Base-by-base conservation (phyloP, 2,888 invertebrate species). In the Melanostoma scalare region DNA sequence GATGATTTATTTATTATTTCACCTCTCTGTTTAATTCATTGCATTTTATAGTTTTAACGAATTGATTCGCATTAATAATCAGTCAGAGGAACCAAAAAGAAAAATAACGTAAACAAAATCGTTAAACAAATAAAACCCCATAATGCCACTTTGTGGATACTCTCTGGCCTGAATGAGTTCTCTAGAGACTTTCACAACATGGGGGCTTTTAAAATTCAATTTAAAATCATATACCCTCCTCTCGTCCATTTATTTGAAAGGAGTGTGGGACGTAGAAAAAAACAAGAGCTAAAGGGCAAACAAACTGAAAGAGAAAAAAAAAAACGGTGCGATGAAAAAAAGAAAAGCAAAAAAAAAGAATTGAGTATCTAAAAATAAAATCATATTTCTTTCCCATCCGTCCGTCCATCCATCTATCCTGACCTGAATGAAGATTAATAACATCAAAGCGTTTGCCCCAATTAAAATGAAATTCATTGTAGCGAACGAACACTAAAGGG, bases 381-480 rank as follows among this genome's bases (percentile, higher is more conserved):
- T 67, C 69, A 74, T 78, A 78, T 84, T 74, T 72, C 71, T 76
- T 67, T 71, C 53, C 65, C 60, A 67, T 60, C 61, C 60, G 44
- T 36, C 63, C 58, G 44, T 65, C 65, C 46, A 36, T 63, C 56
- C 10, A 68, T 69, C 74, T 52, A 35, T 60, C 69, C 55, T 53
- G 63, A 74, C 55, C 65, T 50, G 67, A 68, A 75, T 75, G 79
- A 84, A 79, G 67, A 84, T 79, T 84, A 79, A 84, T 84, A 84
- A 84, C 84, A 84, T 84, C 84, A 79, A 84, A 84, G 84, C 74
- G 71, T 71, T 84, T 75, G 84, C 74, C 71, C 84, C 84, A 84
- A 84, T 84, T 79, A 84, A 84, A 84, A 84, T 79, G 50, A 84
- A 79, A 84, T 78, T 84, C 84, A 75, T 65, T 84, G 79, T 74